Base-by-base conservation (phyloP, 2,797 vertebrate genomes). In the Apogon hyalosoma region DNA sequence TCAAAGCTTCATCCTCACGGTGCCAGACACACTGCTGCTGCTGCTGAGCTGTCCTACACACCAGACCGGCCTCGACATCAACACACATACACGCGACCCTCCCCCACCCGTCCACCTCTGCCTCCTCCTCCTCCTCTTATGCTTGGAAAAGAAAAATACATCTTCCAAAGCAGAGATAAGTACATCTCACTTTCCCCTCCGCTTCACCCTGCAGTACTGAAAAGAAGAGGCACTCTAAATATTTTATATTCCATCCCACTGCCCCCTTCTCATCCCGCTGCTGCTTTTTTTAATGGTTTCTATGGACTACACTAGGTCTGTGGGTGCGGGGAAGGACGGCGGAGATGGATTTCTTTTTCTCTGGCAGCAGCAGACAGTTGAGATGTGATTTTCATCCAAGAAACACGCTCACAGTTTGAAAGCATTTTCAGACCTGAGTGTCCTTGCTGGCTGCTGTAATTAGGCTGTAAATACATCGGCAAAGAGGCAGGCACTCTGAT, bases 201-300 rank as follows among this genome's bases (percentile, higher is more conserved):
- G 55, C 80, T 64, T 85, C 79, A 77, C 64, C 80, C 77, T 83
- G 46, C 77, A 69, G 51, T 28, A 52, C 77, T 63, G 75, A 82
- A 62, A 59, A 79, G 59, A 85, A 69, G 73, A 83, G 71, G 42
- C 73, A 61, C 76, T 83, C 75, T 93, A 90, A 92, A 92, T 92
- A 90, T 92, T 92, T 92, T 54, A 92, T 91, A 87, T 75, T 83
- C 73, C 76, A 73, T 79, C 89, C 83, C 78, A 62, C 71, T 52
- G 80, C 64, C 73, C 72, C 62, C 70, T 63, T 80, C 73, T 75
- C 73, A 59, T 77, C 76, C 75, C 62, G 62, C 28, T 51, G 46
- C 81, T 59, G 69, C 82, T 77, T 83, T 77, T 73, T 82, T 69
- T 16, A 46, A 59, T 59, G 56, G 42, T 59, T 82, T 79, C 67